Evolutionary conservation across 2,888 invertebrate species (phyloP).

Genomic region (Drosophila melanosoma): DNA sequence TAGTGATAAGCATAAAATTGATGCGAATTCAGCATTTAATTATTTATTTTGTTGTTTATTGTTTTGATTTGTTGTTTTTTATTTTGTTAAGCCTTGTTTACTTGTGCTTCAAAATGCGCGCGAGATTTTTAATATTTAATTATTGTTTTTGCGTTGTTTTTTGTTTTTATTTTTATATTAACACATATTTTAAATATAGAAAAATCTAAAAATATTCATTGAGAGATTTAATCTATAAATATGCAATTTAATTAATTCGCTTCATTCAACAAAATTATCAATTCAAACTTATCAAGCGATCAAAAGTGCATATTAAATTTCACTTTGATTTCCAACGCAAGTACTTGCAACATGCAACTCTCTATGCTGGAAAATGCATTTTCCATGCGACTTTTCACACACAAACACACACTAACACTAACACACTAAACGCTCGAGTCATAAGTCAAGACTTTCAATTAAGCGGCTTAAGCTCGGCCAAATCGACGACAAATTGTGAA

Average conservation of each 20-base stretch:
- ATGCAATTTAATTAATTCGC: neutral
- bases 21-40: slow-evolving; percentile 37
- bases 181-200: neutral
- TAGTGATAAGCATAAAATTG: slow-evolving; percentile 38
- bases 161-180: neutral
- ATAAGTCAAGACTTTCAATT: slow-evolving; percentile 80
- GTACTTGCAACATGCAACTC: slow-evolving; percentile 37
- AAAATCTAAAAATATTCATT: neutral
- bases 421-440: slow-evolving; percentile 48
- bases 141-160: neutral
- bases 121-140: slow-evolving; percentile 14
- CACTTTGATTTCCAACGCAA: slow-evolving; percentile 44
- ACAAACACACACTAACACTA: slow-evolving; percentile 14
- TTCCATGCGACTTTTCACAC: slow-evolving; percentile 44
- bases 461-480: slow-evolving; percentile 71
- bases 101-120: neutral
- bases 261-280: slow-evolving; percentile 1
- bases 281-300: slow-evolving; percentile 16
- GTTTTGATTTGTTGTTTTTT: slow-evolving; percentile 32
- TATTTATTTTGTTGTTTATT: slow-evolving; percentile 29
- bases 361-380: slow-evolving; percentile 52
- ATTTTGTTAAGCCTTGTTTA: slow-evolving; percentile 1
- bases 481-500: slow-evolving; percentile 57
- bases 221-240: neutral
- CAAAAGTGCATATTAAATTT: slow-evolving; percentile 43